phyloP scores from a whole-genome alignment of 64 coral and sea anemone genomes.

The Dendrophyllia cribrosa region DNA sequence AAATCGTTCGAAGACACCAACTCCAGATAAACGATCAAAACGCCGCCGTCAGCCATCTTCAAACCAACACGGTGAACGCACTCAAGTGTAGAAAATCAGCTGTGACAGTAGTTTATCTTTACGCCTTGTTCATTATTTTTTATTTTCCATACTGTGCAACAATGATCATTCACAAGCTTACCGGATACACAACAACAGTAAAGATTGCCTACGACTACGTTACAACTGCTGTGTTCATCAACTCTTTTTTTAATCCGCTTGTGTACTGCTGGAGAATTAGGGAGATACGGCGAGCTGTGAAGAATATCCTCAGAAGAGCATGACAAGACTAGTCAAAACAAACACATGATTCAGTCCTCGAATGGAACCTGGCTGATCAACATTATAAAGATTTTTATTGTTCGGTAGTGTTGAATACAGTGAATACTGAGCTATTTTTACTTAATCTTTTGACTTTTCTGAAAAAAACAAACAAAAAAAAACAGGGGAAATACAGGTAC shows the following conservation, averaged over 20 bases:
- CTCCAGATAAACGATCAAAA: background rate
- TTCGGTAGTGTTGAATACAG: too few species aligned
- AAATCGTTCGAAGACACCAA: background rate
- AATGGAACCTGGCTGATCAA: too few species aligned
- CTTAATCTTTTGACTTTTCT: too few species aligned
- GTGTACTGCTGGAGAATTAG: background rate
- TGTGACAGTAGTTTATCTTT: background rate
- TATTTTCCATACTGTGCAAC: background rate
- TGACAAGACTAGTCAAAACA: too few species aligned
- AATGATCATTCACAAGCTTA: background rate
- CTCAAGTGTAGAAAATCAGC: background rate
- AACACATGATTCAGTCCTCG: too few species aligned
- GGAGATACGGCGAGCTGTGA: too few species aligned
- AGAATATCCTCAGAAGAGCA: background rate
- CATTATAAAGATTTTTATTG: too few species aligned
- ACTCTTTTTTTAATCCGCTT: background rate
- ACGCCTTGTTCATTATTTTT: background rate
- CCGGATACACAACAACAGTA: background rate
- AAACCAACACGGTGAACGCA: background rate
- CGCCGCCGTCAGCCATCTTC: background rate
- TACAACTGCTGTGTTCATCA: background rate
- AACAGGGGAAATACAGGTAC: too few species aligned
- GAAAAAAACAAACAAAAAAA: too few species aligned
- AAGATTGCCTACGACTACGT: background rate
- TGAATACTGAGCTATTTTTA: too few species aligned